phyloP scores from a whole-genome alignment of 2,888 invertebrate species.

The Conops quadrifasciatus region DNA sequence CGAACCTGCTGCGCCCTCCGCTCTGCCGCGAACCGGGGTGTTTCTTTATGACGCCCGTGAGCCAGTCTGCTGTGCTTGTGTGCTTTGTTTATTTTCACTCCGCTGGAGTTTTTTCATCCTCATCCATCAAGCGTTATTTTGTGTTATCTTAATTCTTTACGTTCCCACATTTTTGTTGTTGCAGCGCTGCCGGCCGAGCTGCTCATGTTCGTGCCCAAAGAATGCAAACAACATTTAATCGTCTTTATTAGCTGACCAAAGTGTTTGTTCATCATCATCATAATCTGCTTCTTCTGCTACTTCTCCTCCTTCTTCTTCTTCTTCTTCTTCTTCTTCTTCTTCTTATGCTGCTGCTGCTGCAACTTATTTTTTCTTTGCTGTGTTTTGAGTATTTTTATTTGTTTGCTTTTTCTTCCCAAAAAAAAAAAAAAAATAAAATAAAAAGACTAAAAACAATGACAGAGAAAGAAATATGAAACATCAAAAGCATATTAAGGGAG shows the following conservation, averaged over 20 bases:
- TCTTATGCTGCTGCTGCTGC: background rate
- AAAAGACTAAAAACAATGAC: too few species aligned
- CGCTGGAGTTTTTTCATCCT: slow-evolving; percentile 14
- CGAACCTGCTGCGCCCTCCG: too few species aligned
- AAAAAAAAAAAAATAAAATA: too few species aligned
- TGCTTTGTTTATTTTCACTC: slow-evolving; percentile 9
- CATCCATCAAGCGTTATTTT: slow-evolving; percentile 24
- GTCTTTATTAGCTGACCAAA: slow-evolving; percentile 31
- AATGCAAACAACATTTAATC: slow-evolving; percentile 30
- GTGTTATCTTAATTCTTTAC: slow-evolving; percentile 13
- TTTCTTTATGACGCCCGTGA: too few species aligned
- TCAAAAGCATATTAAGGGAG: too few species aligned
- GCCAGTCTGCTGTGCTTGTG: too few species aligned
- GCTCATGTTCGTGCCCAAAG: slow-evolving; percentile 11
- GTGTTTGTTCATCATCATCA: slow-evolving; percentile 20
- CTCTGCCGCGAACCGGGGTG: too few species aligned
- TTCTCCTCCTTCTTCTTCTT: background rate
- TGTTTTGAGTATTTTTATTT: background rate
- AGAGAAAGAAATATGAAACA: too few species aligned
- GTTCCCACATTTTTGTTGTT: background rate
- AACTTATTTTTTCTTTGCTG: background rate
- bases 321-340: background rate
- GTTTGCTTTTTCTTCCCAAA: too few species aligned
- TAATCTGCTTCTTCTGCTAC: slow-evolving; percentile 20
- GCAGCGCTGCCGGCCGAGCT: slow-evolving; percentile 15